phyloP scores from a whole-genome alignment of 2,113 vertebrate genomes.

The Orthonyx spaldingii region DNA sequence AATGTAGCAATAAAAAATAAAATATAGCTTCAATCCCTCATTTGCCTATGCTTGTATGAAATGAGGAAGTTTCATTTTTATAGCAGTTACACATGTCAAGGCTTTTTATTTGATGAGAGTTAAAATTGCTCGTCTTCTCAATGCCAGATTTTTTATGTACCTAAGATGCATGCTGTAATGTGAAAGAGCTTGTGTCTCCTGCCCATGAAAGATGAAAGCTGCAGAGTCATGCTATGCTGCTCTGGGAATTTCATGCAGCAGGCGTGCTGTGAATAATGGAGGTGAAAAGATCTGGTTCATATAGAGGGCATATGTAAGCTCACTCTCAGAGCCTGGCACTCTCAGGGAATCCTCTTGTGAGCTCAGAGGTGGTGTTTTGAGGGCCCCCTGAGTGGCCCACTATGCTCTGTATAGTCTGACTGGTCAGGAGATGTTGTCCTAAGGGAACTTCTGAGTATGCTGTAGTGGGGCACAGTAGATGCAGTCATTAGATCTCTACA shows the following conservation, averaged over 20 bases:
- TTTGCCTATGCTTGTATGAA: constrained; percentile 65
- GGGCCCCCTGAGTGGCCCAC: neutral
- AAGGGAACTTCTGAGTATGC: neutral
- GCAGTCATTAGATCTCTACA: neutral
- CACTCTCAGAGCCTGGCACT: neutral
- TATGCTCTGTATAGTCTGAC: neutral
- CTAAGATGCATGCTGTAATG: neutral
- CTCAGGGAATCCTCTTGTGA: neutral
- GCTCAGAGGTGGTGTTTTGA: neutral
- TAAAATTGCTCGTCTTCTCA: neutral
- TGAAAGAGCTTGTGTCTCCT: neutral
- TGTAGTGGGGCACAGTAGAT: neutral
- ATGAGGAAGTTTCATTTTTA: constrained; percentile 42
- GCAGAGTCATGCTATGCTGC: neutral
- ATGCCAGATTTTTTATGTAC: neutral
- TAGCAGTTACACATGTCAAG: neutral
- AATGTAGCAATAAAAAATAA: constrained; percentile 57
- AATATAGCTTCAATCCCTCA: constrained; percentile 39
- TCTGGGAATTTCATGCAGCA: neutral
- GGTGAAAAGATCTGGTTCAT: constrained; percentile 4
- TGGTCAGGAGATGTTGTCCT: neutral
- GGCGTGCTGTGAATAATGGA: neutral
- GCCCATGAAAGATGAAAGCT: neutral
- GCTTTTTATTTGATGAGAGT: neutral
- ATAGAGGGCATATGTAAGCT: neutral